Base-by-base conservation (phyloP, 1,140 invertebrate genomes). In the Ceratitis capitata region DNA sequence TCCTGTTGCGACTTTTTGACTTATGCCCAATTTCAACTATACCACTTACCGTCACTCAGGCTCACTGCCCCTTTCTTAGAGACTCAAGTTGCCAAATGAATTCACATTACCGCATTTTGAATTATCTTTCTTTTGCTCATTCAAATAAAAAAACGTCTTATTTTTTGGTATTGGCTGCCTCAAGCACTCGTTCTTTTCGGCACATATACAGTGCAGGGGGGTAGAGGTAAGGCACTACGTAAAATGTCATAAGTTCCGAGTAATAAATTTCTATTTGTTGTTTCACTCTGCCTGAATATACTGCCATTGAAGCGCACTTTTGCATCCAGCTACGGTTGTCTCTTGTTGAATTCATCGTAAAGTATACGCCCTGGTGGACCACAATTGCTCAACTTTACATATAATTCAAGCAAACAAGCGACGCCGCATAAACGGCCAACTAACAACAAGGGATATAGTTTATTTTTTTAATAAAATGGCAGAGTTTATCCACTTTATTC, bases 221-320 rank as follows among this genome's bases (percentile, higher is more conserved):
- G 51, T 56, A 19, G n/a, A 56, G 51, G 51, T 26, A 32, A 64
- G 6, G 26, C 26, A 64, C 58, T 32, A 64, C 4, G 23, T 23
- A 39, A 69, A 69, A 19, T 42, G 64, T 69, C 64, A 69, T 42
- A 69, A 42, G 64, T 6, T 39, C 64, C 32, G 19, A 19, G 32
- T n/a, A 69, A 69, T 69, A 69, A 69, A 69, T 35, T 69, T 39
- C 64, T 69, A 69, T 39, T 69, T 69, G 29, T 69, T 69, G 14
- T 69, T 39, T 39, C 14, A 39, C 14, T 69, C n/a, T 69, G 64
- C 6, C 64, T 69, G 64, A 2, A 39, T 35, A n/a, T 14, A 14
- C 35, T n/a, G 14, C 29, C 19, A 39, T 69, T 39, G 32, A 29
- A 69, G 61, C n/a, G 7, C 23, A 3, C 61, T 39, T 32, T 19